Conservation (phyloP, 2,113 vertebrate genomes). For the Lanius collurio region DNA sequence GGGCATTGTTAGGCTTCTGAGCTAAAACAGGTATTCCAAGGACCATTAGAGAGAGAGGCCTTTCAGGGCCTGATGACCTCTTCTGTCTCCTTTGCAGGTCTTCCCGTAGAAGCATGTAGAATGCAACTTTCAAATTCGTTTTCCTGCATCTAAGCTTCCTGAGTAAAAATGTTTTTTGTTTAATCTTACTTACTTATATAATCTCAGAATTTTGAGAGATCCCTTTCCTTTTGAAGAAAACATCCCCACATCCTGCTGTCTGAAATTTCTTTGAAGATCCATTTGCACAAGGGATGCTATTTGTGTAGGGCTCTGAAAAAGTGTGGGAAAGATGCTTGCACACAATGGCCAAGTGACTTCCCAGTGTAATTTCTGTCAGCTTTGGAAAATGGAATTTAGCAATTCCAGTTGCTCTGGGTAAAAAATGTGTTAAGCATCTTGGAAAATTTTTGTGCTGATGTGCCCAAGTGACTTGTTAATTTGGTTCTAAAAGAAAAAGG, state of each 20-base stretch:
- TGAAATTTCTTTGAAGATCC: background rate
- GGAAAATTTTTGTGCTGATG: background rate
- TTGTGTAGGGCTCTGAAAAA: background rate
- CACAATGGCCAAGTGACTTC: background rate
- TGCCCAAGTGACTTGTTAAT: background rate
- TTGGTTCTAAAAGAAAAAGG: background rate
- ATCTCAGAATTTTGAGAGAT: background rate
- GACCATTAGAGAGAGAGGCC: constrained; percentile 64
- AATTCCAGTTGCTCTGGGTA: background rate
- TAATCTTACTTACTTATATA: background rate
- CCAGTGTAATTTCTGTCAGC: background rate
- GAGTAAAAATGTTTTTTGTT: background rate
- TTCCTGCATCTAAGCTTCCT: background rate
- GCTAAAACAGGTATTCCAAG: constrained; percentile 39
- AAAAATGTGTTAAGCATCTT: background rate
- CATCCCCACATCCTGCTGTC: background rate
- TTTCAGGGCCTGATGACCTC: constrained; percentile 39
- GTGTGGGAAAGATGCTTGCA: background rate
- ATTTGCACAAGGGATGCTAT: background rate
- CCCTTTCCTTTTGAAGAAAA: background rate
- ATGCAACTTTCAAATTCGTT: background rate
- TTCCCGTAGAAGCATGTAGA: background rate
- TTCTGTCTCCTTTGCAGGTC: background rate
- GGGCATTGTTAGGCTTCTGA: constrained; percentile 60
- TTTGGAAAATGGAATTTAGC: background rate